Base-by-base conservation (phyloP, 2,888 invertebrate species). In the Ectemnius lituratus region DNA sequence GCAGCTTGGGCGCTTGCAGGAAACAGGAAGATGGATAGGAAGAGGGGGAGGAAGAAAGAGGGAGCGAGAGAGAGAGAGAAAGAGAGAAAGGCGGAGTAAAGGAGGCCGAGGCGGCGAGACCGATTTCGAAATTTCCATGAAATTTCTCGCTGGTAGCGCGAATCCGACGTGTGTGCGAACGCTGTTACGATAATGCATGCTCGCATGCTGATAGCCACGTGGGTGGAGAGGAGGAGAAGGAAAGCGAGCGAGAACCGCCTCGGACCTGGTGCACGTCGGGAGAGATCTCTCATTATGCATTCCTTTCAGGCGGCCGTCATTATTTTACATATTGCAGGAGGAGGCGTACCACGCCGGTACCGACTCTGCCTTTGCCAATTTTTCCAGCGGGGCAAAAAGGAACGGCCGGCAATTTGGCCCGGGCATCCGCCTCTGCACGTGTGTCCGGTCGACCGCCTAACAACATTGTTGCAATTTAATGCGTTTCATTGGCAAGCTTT, bases 291-390 rank as follows among this genome's bases (percentile, higher is more conserved):
- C 88, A 88, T 88, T 88, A 88, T 85, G 83, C 84, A 88, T 88
- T 88, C 88, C 87, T 88, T 88, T 88, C 88, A 86, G 84, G 86
- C 84, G 82, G 84, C 84, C 84, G 87, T 88, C 88, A 87, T 88
- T 88, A 88, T 88, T 88, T 88, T 86, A 84, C 84, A 84, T 84
- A 84, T 84, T 84, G 84, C 84, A 82, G 84, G 84, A 84, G 84
- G 83, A 83, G 84, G 84, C 85, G 85, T 84, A 82, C 78, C 73
- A 76, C 81, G 79, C 70, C 75, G 66, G 75, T 74, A 71, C 79
- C 76, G 82, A 80, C 83, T 37, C 37, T 78, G 81, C 78, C 86
- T 87, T 86, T 86, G 86, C 85, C 87, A 87, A 86, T 86, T 86
- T 86, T 86, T 84, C 82, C 85, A 80, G 70, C 84, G 78, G 74